Percentiles rank a stretch among this genome's conserved stretches.
Evolutionary conservation across 2,888 invertebrate species (phyloP).

Genomic region (Mayetiola destructor): DNA sequence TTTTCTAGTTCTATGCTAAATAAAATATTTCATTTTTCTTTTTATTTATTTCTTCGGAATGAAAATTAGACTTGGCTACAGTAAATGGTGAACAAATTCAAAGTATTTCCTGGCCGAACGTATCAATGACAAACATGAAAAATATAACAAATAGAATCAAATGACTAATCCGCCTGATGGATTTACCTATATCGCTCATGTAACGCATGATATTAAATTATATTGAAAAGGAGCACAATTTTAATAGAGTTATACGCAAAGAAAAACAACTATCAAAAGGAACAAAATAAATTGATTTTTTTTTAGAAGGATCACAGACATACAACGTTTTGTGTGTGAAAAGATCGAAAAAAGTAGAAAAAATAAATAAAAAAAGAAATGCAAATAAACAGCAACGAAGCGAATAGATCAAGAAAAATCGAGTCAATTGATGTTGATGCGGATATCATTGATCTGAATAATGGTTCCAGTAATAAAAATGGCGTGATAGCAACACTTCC

Average conservation of each 20-base stretch:
- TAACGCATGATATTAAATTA: too few relatives aligned
- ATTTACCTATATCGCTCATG: too few relatives aligned
- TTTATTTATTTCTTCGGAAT: too few relatives aligned
- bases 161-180: too few relatives aligned
- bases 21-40: too few relatives aligned
- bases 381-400: slow-evolving; percentile 7
- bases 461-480: not conserved
- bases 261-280: not conserved
- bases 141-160: too few relatives aligned
- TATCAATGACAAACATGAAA: too few relatives aligned
- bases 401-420: not conserved
- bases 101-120: too few relatives aligned
- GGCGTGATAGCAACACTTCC: not conserved
- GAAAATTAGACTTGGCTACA: too few relatives aligned
- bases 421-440: slow-evolving; percentile 6
- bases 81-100: too few relatives aligned
- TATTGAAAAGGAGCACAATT: not conserved
- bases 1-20: too few relatives aligned
- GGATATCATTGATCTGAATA: slow-evolving; percentile 6
- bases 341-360: not conserved
- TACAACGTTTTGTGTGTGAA: not conserved
- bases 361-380: not conserved
- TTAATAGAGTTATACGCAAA: not conserved
- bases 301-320: not conserved
- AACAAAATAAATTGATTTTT: not conserved